These are phyloP conservation scores for Candidula unifasciata DNA, from an alignment of 2,888 invertebrate genomes.

Conservation along the genomic window DNA sequence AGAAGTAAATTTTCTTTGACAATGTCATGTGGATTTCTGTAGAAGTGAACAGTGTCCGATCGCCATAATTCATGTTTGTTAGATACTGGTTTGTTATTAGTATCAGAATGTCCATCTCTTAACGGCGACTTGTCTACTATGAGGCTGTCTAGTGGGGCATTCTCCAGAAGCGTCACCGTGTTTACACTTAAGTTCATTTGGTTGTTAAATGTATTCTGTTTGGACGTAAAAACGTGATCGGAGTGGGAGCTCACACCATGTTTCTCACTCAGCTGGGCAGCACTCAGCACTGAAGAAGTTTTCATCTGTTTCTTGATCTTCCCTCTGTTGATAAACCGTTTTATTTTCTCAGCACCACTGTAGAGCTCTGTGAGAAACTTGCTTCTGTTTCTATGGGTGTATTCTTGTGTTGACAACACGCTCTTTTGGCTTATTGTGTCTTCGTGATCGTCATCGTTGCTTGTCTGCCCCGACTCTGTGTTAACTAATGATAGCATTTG, in stretches of 20 bases:
- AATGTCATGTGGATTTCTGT: neutral
- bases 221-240: no score
- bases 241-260: no score
- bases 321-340: conserved; percentile 25
- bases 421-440: neutral
- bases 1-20: no score
- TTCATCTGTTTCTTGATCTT: neutral
- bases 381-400: conserved; percentile 5
- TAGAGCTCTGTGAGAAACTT: conserved; percentile 37
- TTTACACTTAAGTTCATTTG: neutral
- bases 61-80: neutral
- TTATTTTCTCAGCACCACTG: conserved; percentile 39
- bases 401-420: no score
- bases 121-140: no score
- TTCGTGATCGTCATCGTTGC: neutral
- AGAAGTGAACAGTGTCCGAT: neutral
- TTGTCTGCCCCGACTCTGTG: neutral
- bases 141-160: neutral
- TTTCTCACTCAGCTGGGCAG: neutral
- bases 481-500: no score
- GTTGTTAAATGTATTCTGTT: no score
- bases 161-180: neutral
- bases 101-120: neutral
- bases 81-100: neutral
- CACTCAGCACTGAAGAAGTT: neutral